phyloP scores from a whole-genome alignment of 2,888 invertebrate genomes.

The Amiota mariae region DNA sequence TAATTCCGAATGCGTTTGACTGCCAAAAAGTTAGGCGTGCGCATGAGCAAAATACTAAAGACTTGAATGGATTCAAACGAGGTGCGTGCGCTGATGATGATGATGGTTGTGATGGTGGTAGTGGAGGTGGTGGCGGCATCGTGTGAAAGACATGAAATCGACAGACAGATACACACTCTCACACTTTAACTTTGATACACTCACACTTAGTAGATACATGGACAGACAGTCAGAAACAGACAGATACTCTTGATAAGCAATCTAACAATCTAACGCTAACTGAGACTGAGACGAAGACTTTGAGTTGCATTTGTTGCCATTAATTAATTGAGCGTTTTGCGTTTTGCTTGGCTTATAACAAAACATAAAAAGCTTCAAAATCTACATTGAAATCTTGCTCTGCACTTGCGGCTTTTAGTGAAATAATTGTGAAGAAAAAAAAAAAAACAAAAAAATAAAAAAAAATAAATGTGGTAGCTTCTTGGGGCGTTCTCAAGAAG shows the following conservation, averaged over 20 bases:
- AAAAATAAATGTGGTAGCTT: not conserved
- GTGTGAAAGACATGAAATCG: not conserved
- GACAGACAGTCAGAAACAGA: constrained; percentile 18
- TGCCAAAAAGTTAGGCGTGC: constrained; percentile 4
- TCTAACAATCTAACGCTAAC: constrained; percentile 26
- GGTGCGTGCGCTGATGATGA: not conserved
- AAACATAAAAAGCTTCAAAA: constrained; percentile 39
- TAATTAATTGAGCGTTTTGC: constrained; percentile 60
- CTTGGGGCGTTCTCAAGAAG: constrained; percentile 48
- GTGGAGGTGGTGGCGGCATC: constrained; percentile 1
- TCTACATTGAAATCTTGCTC: constrained; percentile 20
- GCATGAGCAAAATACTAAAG: not conserved
- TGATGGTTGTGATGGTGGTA: not conserved
- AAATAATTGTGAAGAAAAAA: constrained; percentile 16
- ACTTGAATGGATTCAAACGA: not conserved
- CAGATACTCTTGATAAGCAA: constrained; percentile 14
- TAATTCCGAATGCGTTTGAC: constrained; percentile 3
- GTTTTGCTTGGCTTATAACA: constrained; percentile 43
- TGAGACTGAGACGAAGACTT: not conserved
- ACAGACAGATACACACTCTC: not conserved
- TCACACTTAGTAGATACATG: not conserved
- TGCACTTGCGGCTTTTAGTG: constrained; percentile 31
- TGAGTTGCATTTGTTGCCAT: constrained; percentile 59
- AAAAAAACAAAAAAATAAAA: too few relatives aligned
- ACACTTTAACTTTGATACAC: too few relatives aligned